These are phyloP conservation scores for Ciconia stormi DNA, from an alignment of 2,113 vertebrate species.

Conservation along the genomic window DNA sequence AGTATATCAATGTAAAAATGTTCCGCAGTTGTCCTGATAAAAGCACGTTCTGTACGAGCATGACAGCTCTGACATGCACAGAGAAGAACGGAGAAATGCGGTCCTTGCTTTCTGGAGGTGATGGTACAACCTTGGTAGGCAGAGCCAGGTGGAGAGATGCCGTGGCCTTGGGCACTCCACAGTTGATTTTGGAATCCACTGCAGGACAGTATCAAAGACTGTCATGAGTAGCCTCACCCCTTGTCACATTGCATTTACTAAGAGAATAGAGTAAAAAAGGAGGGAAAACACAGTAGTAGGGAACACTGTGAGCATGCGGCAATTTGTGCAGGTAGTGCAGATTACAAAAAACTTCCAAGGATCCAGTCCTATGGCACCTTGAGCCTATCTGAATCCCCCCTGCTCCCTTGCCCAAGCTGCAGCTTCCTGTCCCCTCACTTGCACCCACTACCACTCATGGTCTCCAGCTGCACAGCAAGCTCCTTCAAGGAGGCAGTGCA, in stretches of 20 bases:
- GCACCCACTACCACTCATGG: not conserved
- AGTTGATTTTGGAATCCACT: not conserved
- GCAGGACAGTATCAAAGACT: not conserved
- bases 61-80: not conserved
- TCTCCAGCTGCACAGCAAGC: not conserved
- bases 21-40: not conserved
- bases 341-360: not conserved
- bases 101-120: not conserved
- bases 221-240: not conserved
- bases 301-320: not conserved
- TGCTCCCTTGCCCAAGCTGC: not conserved
- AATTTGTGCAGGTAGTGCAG: not conserved
- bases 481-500: not conserved
- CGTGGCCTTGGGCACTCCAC: not conserved
- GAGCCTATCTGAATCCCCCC: not conserved
- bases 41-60: not conserved
- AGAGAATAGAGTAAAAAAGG: not conserved
- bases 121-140: not conserved
- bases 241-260: not conserved
- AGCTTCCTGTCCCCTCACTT: not conserved
- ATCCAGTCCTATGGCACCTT: not conserved
- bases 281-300: not conserved
- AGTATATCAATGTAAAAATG: not conserved
- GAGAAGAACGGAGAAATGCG: not conserved
- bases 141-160: not conserved